These are phyloP conservation scores for Pseudanteris insignis DNA, from an alignment of 2,888 invertebrate species.

Conservation along the genomic window DNA sequence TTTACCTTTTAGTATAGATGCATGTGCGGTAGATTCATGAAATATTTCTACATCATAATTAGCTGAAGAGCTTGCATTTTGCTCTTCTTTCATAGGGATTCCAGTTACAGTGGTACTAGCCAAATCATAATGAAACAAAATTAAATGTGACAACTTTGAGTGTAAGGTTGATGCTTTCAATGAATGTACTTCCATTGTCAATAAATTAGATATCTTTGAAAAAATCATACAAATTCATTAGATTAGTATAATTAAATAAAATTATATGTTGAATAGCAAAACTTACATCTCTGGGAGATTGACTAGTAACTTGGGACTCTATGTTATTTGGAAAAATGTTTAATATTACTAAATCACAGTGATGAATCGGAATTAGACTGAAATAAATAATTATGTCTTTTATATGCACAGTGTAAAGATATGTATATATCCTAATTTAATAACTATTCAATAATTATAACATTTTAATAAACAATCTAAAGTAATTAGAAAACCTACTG, in stretches of 20 bases:
- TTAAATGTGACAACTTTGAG: slow-evolving; percentile 78
- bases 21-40: slow-evolving; percentile 87
- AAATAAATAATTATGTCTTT: too few relatives aligned
- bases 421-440: too few relatives aligned
- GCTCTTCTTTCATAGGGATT: slow-evolving; percentile 99
- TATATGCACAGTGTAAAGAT: too few relatives aligned
- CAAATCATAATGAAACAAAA: slow-evolving; percentile 87
- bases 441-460: too few relatives aligned
- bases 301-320: slow-evolving; percentile 80
- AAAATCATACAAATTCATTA: slow-evolving; percentile 21
- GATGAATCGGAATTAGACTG: slow-evolving; percentile 80
- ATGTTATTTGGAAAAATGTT: slow-evolving; percentile 87
- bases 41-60: slow-evolving; percentile 99
- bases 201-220: slow-evolving; percentile 76
- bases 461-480: not conserved
- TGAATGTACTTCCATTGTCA: slow-evolving; percentile 84
- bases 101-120: slow-evolving; percentile 97
- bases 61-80: slow-evolving; percentile 96
- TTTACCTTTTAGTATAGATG: slow-evolving; percentile 78
- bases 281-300: slow-evolving; percentile 72
- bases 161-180: slow-evolving; percentile 80
- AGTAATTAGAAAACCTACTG: slow-evolving; percentile 66
- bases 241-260: not conserved
- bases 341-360: slow-evolving; percentile 89
- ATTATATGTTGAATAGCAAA: not conserved